phyloP scores from a whole-genome alignment of 1,140 invertebrate genomes.

The Drosophila biarmipes region DNA sequence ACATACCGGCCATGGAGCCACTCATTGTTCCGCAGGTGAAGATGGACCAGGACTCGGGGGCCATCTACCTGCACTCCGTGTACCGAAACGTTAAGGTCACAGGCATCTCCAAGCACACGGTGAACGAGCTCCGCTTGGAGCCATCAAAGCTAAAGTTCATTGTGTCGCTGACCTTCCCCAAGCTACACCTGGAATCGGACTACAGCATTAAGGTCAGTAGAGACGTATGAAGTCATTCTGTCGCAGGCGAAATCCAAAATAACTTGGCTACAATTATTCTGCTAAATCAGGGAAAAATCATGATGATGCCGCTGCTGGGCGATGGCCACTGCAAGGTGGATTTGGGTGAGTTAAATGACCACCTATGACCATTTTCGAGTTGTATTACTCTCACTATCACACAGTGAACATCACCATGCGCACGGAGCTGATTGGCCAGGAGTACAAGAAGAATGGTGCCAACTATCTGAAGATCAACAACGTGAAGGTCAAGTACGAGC shows the following conservation, averaged over 20 bases:
- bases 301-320: slow-evolving; percentile 88
- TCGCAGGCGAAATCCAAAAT: too few relatives aligned
- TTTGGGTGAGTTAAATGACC: slow-evolving; percentile 84
- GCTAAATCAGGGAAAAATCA: slow-evolving; percentile 85
- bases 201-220: slow-evolving; percentile 86
- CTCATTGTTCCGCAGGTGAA: slow-evolving; percentile 86
- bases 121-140: slow-evolving; percentile 85
- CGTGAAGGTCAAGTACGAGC: slow-evolving; percentile 87
- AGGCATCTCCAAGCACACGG: slow-evolving; percentile 69
- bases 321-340: slow-evolving; percentile 86
- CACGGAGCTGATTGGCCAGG: slow-evolving; percentile 86
- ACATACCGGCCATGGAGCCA: slow-evolving; percentile 87
- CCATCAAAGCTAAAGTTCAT: slow-evolving; percentile 85
- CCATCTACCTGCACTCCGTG: slow-evolving; percentile 73
- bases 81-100: slow-evolving; percentile 72
- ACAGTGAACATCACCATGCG: slow-evolving; percentile 88
- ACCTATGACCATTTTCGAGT: background rate
- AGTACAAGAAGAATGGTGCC: slow-evolving; percentile 84
- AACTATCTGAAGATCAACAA: slow-evolving; percentile 87
- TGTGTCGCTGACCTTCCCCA: slow-evolving; percentile 86
- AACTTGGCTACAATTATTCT: background rate
- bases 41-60: slow-evolving; percentile 81
- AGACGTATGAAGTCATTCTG: slow-evolving; percentile 3
- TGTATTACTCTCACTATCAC: background rate
- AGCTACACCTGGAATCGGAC: slow-evolving; percentile 85